Percentiles rank a stretch among this genome's conserved stretches.
Conservation (phyloP, 2,113 vertebrate genomes). For the Ceyx cyanopectus region DNA sequence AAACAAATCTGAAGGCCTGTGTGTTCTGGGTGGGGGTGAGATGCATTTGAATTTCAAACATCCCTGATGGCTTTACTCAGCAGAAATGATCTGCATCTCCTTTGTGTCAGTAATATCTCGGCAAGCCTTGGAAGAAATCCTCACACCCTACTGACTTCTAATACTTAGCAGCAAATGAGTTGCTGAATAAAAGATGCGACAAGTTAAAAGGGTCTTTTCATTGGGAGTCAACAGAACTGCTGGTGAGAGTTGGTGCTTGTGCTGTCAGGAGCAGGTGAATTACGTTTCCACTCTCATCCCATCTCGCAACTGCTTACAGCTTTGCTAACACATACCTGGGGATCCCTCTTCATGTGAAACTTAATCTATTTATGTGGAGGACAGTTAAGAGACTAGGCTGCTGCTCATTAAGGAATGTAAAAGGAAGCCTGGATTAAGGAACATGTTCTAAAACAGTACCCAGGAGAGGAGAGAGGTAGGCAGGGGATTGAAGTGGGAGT, state of each 20-base stretch:
- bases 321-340: constrained; percentile 45
- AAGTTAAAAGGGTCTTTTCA: constrained; percentile 36
- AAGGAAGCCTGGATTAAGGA: constrained; percentile 42
- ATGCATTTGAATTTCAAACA: constrained; percentile 40
- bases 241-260: constrained; percentile 1
- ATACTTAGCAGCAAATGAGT: constrained; percentile 47
- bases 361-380: constrained; percentile 43
- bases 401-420: constrained; percentile 56
- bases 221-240: constrained; percentile 50
- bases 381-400: constrained; percentile 38
- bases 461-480: constrained; percentile 7
- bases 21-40: not conserved
- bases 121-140: constrained; percentile 58
- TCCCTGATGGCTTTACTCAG: constrained; percentile 21
- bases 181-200: constrained; percentile 49
- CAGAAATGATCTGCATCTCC: constrained; percentile 42
- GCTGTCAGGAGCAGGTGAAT: constrained; percentile 50
- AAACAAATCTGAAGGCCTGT: not conserved
- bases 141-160: constrained; percentile 35
- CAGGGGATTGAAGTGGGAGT: not conserved
- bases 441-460: not conserved
- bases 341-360: constrained; percentile 55
- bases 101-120: constrained; percentile 37
- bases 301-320: constrained; percentile 20
- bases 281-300: not conserved